Evolutionary conservation across 2,113 vertebrate genomes (phyloP).

Genomic region (Coturnix japonica): DNA sequence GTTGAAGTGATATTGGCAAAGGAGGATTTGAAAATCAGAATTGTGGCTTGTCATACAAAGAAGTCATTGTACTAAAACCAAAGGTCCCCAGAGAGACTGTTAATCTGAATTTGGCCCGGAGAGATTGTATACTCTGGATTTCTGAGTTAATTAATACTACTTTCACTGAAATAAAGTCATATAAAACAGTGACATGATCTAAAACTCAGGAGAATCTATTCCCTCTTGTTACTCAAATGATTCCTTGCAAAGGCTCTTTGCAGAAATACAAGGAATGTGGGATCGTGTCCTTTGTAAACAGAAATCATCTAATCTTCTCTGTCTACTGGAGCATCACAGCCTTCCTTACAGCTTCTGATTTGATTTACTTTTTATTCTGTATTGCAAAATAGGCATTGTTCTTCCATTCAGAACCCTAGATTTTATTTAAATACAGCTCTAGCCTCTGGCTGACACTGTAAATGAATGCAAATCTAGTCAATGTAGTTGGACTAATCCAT

Average conservation of each 20-base stretch:
- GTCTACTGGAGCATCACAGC: not conserved
- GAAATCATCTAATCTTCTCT: not conserved
- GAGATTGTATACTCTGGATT: not conserved
- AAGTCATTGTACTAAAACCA: not conserved
- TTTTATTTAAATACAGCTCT: constrained; percentile 40
- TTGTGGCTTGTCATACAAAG: not conserved
- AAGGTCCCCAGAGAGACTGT: not conserved
- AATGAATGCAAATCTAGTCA: constrained; percentile 45
- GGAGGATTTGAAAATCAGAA: not conserved
- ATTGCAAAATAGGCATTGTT: not conserved
- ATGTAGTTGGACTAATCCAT: constrained; percentile 27
- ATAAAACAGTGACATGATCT: not conserved
- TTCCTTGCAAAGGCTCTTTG: not conserved
- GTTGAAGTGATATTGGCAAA: not conserved
- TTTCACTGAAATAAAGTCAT: not conserved
- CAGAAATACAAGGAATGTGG: not conserved
- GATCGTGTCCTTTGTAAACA: not conserved
- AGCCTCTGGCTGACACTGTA: constrained; percentile 27
- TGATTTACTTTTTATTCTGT: not conserved
- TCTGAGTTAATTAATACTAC: not conserved
- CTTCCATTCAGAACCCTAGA: constrained; percentile 5
- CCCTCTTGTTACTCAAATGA: not conserved
- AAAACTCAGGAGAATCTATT: not conserved
- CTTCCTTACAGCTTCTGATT: not conserved
- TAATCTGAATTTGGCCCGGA: not conserved